A percentile compares a stretch with the other conserved stretches of the same genome.
These are phyloP conservation scores for Phyto melanocephala DNA, from an alignment of 2,888 invertebrate species.

Conservation along the genomic window DNA sequence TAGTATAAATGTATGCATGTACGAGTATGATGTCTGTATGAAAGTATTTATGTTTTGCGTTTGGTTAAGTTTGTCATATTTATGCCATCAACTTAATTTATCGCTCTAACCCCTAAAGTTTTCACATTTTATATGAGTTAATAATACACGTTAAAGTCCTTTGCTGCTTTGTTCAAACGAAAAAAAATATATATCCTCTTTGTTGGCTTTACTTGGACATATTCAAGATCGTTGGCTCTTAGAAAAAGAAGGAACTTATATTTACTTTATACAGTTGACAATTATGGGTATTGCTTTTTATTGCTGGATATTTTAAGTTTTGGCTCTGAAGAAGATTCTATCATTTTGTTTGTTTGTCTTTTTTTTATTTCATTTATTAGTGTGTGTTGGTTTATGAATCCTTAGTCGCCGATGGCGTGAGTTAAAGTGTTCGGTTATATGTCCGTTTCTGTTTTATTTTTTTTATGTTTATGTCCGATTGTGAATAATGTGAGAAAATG, in stretches of 20 bases:
- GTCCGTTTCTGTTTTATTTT: constrained; percentile 12
- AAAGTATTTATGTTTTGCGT: constrained; percentile 46
- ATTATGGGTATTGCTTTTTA: constrained; percentile 49
- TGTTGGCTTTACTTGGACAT: neutral
- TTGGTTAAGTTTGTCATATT: constrained; percentile 74
- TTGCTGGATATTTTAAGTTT: constrained; percentile 22
- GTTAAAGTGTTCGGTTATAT: constrained; percentile 50
- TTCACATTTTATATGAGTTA: constrained; percentile 56
- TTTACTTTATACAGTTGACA: constrained; percentile 44
- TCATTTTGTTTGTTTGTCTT: neutral
- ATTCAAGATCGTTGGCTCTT: neutral
- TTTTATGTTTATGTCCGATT: constrained; percentile 57
- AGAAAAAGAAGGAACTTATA: constrained; percentile 16
- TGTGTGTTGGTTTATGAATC: constrained; percentile 15
- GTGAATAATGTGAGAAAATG: constrained; percentile 75
- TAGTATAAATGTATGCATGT: neutral
- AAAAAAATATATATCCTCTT: constrained; percentile 19
- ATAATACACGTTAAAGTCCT: constrained; percentile 69
- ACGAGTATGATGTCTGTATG: neutral
- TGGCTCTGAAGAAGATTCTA: constrained; percentile 43
- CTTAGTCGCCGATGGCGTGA: constrained; percentile 54
- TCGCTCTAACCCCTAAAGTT: constrained; percentile 67
- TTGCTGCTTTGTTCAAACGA: constrained; percentile 25
- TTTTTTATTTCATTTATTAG: neutral
- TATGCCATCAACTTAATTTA: constrained; percentile 78